Conservation (phyloP, 2,888 invertebrate genomes). For the Lydus trimaculatus region DNA sequence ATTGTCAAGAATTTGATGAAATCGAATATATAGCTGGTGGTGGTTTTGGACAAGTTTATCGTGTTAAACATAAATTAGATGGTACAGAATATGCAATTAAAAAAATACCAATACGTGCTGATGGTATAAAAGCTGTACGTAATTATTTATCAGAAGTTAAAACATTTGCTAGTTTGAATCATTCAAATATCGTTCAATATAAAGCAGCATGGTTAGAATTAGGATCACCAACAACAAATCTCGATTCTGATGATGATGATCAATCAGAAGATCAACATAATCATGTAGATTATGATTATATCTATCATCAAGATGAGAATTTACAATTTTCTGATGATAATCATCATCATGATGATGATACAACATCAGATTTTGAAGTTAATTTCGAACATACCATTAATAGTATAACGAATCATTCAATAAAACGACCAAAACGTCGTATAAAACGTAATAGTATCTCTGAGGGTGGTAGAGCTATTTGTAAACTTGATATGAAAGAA, state of each 20-base stretch:
- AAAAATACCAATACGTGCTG: conserved; percentile 73
- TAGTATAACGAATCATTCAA: conserved; percentile 29
- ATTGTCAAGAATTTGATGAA: conserved; percentile 75
- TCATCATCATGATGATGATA: conserved; percentile 36
- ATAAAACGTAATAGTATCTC: conserved; percentile 52
- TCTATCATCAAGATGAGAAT: conserved; percentile 38
- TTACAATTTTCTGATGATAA: conserved; percentile 43
- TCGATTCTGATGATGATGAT: conserved; percentile 21
- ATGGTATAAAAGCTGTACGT: conserved; percentile 69
- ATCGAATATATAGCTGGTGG: conserved; percentile 74
- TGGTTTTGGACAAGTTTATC: conserved; percentile 74
- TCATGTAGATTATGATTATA: conserved; percentile 37
- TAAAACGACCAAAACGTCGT: conserved; percentile 9
- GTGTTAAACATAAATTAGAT: conserved; percentile 77
- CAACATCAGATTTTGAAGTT: conserved; percentile 52
- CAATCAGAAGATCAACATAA: not conserved
- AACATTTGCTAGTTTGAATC: conserved; percentile 79
- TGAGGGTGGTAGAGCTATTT: conserved; percentile 54
- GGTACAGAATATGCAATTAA: conserved; percentile 82
- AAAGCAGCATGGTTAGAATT: conserved; percentile 85
- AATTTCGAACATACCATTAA: conserved; percentile 46
- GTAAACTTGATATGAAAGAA: conserved; percentile 50
- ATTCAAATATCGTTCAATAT: conserved; percentile 82
- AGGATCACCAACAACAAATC: conserved; percentile 54
- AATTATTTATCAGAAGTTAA: conserved; percentile 79